A percentile compares a stretch with the other conserved stretches of the same genome.
These are phyloP conservation scores for Nematostella vectensis DNA, from an alignment of 92 coral and sea anemone species.

Conservation along the genomic window DNA sequence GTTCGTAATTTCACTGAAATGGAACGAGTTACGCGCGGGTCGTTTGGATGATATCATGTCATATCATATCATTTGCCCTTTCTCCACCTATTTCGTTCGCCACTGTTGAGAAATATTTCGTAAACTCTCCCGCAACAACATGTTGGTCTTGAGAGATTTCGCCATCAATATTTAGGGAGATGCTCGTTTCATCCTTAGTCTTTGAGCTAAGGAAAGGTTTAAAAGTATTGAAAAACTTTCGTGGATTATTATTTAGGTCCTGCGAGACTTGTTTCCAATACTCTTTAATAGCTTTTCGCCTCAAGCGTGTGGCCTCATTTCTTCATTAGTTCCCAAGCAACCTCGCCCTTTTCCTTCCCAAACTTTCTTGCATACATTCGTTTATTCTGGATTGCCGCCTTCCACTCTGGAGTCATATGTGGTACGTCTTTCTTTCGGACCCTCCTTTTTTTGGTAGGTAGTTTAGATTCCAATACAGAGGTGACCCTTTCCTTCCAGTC, in stretches of 20 bases:
- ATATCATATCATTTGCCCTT: neutral
- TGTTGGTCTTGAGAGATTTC: neutral
- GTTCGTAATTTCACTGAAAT: neutral
- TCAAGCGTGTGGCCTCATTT: conserved; percentile 22
- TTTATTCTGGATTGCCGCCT: conserved; percentile 17
- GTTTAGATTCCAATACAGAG: neutral
- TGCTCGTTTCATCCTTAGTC: conserved; percentile 17
- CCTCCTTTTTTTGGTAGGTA: conserved; percentile 17
- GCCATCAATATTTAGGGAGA: conserved; percentile 15
- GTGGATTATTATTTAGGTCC: conserved; percentile 18
- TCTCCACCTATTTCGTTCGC: conserved; percentile 9
- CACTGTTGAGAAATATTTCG: conserved; percentile 7
- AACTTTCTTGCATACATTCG: conserved; percentile 4
- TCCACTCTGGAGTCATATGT: conserved; percentile 20
- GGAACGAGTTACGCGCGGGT: neutral
- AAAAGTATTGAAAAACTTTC: conserved; percentile 25
- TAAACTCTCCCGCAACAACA: conserved; percentile 6
- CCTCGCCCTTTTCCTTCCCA: conserved; percentile 1
- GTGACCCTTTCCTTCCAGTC: too few species aligned
- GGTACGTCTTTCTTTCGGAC: conserved; percentile 13
- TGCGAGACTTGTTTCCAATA: conserved; percentile 18
- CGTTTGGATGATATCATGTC: neutral
- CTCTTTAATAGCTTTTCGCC: conserved; percentile 16
- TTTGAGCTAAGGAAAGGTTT: conserved; percentile 23
- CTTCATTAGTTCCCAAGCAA: conserved; percentile 3